These are phyloP conservation scores for Ganaspis sp. DNA, from an alignment of 1,140 invertebrate genomes.

Conservation along the genomic window DNA sequence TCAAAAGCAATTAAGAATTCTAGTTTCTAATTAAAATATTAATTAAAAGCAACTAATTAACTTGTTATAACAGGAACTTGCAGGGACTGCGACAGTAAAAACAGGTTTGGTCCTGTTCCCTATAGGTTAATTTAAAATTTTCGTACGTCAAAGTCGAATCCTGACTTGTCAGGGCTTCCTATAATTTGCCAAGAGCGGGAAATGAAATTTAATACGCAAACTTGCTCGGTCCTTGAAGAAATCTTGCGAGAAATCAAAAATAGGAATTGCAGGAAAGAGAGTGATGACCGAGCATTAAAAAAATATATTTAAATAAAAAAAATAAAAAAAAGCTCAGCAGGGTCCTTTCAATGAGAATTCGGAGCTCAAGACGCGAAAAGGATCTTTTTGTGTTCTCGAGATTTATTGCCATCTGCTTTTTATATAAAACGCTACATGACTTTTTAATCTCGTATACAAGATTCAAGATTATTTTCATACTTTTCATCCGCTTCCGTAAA, in stretches of 20 bases:
- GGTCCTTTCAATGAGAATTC: constrained; percentile 13
- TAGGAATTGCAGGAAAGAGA: background rate
- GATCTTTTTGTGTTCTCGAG: background rate
- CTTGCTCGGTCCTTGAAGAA: background rate
- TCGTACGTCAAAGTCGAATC: background rate
- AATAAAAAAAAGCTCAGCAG: too few relatives aligned
- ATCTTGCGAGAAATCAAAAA: background rate
- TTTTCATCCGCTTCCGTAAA: background rate
- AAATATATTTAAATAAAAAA: background rate
- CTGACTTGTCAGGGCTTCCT: constrained; percentile 14
- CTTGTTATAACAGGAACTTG: background rate
- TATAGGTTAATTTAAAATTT: background rate
- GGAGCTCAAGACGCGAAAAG: background rate
- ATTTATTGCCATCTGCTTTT: constrained; percentile 8
- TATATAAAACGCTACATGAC: background rate
- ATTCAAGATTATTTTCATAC: constrained; percentile 1
- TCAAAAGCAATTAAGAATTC: background rate
- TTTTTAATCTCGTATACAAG: background rate
- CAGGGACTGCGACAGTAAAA: background rate
- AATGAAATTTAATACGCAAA: background rate
- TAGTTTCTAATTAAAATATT: constrained; percentile 12
- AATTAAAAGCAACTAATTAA: constrained; percentile 23
- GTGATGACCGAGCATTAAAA: background rate
- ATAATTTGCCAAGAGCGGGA: background rate
- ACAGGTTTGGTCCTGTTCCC: constrained; percentile 11